Evolutionary conservation across 2,888 invertebrate species (phyloP).

Genomic region (Caenorhabditis virilis): DNA sequence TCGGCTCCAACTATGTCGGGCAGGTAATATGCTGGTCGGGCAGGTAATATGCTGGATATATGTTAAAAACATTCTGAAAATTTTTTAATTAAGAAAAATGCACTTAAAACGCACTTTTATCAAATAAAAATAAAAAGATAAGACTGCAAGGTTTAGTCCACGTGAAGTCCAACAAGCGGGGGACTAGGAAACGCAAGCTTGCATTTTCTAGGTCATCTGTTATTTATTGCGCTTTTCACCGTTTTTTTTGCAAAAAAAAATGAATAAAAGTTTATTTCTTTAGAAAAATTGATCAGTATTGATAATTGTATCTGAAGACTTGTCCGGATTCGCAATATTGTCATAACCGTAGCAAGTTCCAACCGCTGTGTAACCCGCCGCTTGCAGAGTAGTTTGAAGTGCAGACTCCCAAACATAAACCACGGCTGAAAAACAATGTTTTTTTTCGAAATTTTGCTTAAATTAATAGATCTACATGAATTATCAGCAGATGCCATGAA

Average conservation of each 20-base stretch:
- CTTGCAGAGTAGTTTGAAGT: neutral
- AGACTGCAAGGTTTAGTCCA: too few species aligned
- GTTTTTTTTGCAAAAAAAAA: neutral
- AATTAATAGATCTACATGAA: neutral
- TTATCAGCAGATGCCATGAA: constrained; percentile 2
- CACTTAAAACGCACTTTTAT: neutral
- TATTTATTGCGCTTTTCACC: neutral
- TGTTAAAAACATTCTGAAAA: constrained; percentile 3
- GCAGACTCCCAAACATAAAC: constrained; percentile 10
- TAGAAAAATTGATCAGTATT: neutral
- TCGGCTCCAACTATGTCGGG: too few species aligned
- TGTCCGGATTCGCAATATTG: constrained; percentile 2
- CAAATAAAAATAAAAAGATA: too few species aligned
- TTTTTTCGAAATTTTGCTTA: constrained; percentile 3
- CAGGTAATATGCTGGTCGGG: too few species aligned
- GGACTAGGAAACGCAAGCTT: neutral
- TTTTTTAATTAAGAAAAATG: neutral
- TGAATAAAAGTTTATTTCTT: neutral
- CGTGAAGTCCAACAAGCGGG: neutral
- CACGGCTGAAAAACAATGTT: constrained; percentile 1
- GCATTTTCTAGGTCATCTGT: neutral
- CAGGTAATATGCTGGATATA: constrained; percentile 6
- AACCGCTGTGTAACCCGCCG: constrained; percentile 5
- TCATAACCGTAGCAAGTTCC: constrained; percentile 23
- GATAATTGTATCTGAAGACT: neutral